Percentiles rank a stretch among this genome's conserved stretches.
phyloP scores from a whole-genome alignment of 2,888 invertebrate species.

The Caenorhabditis sp. region DNA sequence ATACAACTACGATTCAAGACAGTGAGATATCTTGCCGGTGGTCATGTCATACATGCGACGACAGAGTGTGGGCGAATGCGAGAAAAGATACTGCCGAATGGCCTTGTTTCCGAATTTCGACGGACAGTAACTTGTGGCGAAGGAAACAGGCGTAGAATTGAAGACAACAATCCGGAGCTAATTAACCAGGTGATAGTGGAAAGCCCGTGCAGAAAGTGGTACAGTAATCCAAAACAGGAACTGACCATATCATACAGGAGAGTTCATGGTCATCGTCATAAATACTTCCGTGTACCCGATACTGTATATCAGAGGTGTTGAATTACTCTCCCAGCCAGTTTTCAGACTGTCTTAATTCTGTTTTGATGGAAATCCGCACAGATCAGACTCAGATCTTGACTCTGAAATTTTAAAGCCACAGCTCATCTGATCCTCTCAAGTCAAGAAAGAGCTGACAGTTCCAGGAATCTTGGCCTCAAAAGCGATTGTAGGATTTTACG shows the following conservation, averaged over 20 bases:
- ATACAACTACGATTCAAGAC: conserved; percentile 33
- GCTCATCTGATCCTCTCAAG: conserved; percentile 2
- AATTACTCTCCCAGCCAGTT: not conserved
- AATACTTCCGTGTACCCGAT: too few relatives aligned
- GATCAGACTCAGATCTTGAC: conserved; percentile 6
- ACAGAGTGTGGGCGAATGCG: conserved; percentile 27
- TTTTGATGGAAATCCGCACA: not conserved
- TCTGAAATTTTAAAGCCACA: not conserved
- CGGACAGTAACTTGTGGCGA: not conserved
- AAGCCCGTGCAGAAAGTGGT: too few relatives aligned
- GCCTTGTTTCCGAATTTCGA: conserved; percentile 15
- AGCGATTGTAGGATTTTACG: conserved; percentile 32
- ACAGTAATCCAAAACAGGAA: too few relatives aligned
- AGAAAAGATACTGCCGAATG: conserved; percentile 23
- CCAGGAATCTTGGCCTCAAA: conserved; percentile 2
- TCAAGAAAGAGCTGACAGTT: not conserved
- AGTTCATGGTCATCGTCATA: too few relatives aligned
- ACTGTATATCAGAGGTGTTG: too few relatives aligned
- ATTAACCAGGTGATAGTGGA: too few relatives aligned
- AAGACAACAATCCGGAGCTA: too few relatives aligned
- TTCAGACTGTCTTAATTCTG: conserved; percentile 6
- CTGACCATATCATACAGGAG: too few relatives aligned
- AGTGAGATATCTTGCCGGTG: conserved; percentile 36
- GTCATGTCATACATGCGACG: conserved; percentile 16
- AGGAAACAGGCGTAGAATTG: not conserved